These are phyloP conservation scores for Littorina saxatilis DNA, from an alignment of 1,140 invertebrate species.

Conservation along the genomic window DNA sequence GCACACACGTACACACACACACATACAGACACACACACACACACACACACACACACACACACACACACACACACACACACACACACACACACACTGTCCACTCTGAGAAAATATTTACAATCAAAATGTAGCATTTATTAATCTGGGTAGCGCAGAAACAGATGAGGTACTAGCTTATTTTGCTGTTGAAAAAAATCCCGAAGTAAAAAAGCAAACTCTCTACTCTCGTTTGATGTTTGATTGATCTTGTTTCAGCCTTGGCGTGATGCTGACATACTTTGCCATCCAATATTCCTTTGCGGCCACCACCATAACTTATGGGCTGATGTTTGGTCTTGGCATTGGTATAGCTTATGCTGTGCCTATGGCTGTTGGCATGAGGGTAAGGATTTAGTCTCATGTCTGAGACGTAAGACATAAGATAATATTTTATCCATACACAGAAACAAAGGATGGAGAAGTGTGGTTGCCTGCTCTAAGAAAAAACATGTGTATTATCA, in stretches of 20 bases:
- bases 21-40: conserved; percentile 6
- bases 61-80: conserved; percentile 26
- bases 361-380: conserved; percentile 74
- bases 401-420: neutral
- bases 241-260: conserved; percentile 58
- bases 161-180: neutral
- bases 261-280: conserved; percentile 73
- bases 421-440: neutral
- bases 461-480: neutral
- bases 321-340: conserved; percentile 74
- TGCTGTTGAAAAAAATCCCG: neutral
- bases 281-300: conserved; percentile 70
- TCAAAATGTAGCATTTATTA: too few species aligned
- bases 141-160: too few species aligned
- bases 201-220: neutral
- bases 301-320: conserved; percentile 71
- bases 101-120: too few species aligned
- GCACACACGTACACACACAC: conserved; percentile 8
- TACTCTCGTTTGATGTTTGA: neutral
- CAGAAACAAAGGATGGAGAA: neutral
- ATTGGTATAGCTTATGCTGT: conserved; percentile 74
- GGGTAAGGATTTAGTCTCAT: conserved; percentile 70
- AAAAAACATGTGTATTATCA: too few species aligned
- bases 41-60: conserved; percentile 21
- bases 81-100: neutral